These are phyloP conservation scores for Drosophila neotestacea DNA, from an alignment of 2,888 invertebrate genomes.

Conservation along the genomic window DNA sequence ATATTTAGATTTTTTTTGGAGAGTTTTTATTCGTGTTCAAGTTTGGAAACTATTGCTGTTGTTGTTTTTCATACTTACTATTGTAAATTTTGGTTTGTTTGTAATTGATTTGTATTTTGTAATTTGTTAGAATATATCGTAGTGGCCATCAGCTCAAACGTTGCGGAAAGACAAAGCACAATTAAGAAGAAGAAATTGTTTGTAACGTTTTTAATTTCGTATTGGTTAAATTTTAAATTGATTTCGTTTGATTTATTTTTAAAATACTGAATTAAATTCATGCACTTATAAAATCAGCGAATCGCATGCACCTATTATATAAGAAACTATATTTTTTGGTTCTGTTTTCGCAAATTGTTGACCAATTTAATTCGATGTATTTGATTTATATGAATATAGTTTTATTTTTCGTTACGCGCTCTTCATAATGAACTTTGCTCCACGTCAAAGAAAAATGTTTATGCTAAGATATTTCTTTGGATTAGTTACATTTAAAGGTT, in stretches of 20 bases:
- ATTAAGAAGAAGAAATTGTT: constrained; percentile 83
- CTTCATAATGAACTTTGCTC: constrained; percentile 76
- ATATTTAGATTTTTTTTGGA: constrained; percentile 37
- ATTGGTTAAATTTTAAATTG: constrained; percentile 46
- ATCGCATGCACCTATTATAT: constrained; percentile 50
- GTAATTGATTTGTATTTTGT: constrained; percentile 80
- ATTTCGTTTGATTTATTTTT: constrained; percentile 40
- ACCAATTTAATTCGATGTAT: constrained; percentile 37
- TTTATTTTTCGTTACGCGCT: constrained; percentile 53
- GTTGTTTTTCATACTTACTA: constrained; percentile 84
- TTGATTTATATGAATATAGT: constrained; percentile 10
- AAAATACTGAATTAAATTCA: constrained; percentile 43
- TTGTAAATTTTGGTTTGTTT: constrained; percentile 81
- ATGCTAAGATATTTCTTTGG: constrained; percentile 50
- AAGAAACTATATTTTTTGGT: constrained; percentile 23
- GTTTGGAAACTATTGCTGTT: constrained; percentile 50
- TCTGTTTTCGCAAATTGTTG: constrained; percentile 36
- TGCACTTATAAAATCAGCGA: constrained; percentile 51
- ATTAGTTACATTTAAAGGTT: constrained; percentile 73
- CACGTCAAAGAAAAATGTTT: constrained; percentile 70
- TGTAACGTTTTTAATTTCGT: constrained; percentile 61
- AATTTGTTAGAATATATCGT: constrained; percentile 84
- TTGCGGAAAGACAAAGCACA: constrained; percentile 86
- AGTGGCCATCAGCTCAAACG: constrained; percentile 86
- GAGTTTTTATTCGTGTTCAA: constrained; percentile 32